Evolutionary conservation across 2,113 vertebrate species (phyloP).

Genomic region (Planiliza haematocheilus): DNA sequence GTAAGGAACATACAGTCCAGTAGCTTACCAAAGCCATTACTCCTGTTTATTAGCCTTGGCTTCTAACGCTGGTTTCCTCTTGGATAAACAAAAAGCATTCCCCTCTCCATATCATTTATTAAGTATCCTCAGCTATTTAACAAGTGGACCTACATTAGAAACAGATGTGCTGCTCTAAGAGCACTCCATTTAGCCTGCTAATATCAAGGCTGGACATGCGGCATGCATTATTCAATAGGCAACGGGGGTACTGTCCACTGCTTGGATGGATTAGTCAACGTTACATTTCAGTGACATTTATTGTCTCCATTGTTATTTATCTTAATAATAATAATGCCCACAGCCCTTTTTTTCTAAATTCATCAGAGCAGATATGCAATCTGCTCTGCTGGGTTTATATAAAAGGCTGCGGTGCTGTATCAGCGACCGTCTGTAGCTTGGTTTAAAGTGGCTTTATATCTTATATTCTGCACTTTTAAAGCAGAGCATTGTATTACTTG

Average conservation of each 20-base stretch:
- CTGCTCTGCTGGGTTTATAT: too few species aligned
- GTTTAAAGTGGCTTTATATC: slow-evolving; percentile 14
- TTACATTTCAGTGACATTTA: slow-evolving; percentile 29
- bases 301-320: slow-evolving; percentile 55
- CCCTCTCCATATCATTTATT: slow-evolving; percentile 47
- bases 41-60: slow-evolving; percentile 49
- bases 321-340: slow-evolving; percentile 48
- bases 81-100: slow-evolving; percentile 6
- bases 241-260: slow-evolving; percentile 39
- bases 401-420: slow-evolving; percentile 15
- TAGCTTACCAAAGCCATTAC: slow-evolving; percentile 11
- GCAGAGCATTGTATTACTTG: slow-evolving; percentile 1
- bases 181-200: slow-evolving; percentile 53
- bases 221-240: slow-evolving; percentile 56
- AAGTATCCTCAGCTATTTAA: slow-evolving; percentile 56
- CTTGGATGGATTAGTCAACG: slow-evolving; percentile 37
- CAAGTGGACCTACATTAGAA: slow-evolving; percentile 47
- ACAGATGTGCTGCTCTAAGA: slow-evolving; percentile 47
- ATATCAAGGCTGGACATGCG: slow-evolving; percentile 45
- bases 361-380: too few species aligned
- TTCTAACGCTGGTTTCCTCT: slow-evolving; percentile 7
- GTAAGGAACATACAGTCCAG: background rate
- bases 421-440: slow-evolving; percentile 7
- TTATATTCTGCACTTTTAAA: slow-evolving; percentile 19
- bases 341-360: too few species aligned